Evolutionary conservation across 2,113 vertebrate species (phyloP).

Genomic region (Chaetodon trifascialis): DNA sequence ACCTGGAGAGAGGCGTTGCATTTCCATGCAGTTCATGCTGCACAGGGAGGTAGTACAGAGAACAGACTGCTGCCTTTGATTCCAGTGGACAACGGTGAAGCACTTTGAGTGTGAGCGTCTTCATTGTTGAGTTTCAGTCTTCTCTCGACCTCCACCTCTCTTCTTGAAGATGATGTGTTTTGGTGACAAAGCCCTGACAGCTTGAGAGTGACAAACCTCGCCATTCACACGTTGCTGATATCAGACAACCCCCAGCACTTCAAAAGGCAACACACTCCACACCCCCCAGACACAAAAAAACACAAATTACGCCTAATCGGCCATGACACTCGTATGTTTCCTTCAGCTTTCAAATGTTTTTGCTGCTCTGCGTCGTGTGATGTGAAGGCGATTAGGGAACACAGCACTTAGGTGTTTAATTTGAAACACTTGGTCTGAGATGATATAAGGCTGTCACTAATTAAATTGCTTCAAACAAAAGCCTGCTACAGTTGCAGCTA

Average conservation of each 20-base stretch:
- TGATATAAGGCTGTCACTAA: background rate
- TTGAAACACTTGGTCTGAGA: conserved; percentile 7
- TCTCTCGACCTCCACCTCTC: background rate
- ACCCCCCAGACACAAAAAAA: background rate
- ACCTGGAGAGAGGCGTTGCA: conserved; percentile 42
- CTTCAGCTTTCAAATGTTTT: background rate
- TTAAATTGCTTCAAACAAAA: conserved; percentile 21
- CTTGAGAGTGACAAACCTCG: conserved; percentile 4
- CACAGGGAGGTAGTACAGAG: conserved; percentile 28
- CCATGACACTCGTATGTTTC: conserved; percentile 22
- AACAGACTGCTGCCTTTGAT: conserved; percentile 27
- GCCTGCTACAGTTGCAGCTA: background rate
- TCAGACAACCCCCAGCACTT: conserved; percentile 25
- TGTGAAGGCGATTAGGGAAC: conserved; percentile 2
- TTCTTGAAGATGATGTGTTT: conserved; percentile 36
- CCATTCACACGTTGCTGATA: conserved; percentile 14
- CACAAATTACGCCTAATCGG: conserved; percentile 14
- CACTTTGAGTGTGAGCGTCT: background rate
- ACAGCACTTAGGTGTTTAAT: background rate
- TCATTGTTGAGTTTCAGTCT: background rate
- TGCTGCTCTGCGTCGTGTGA: background rate
- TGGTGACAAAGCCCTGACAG: background rate
- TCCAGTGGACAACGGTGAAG: background rate
- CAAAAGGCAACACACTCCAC: conserved; percentile 13
- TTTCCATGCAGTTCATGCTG: conserved; percentile 13